Percentiles rank a stretch among this genome's conserved stretches.
phyloP scores from a whole-genome alignment of 2,888 invertebrate genomes.

The Rhaphigaster nebulosa region DNA sequence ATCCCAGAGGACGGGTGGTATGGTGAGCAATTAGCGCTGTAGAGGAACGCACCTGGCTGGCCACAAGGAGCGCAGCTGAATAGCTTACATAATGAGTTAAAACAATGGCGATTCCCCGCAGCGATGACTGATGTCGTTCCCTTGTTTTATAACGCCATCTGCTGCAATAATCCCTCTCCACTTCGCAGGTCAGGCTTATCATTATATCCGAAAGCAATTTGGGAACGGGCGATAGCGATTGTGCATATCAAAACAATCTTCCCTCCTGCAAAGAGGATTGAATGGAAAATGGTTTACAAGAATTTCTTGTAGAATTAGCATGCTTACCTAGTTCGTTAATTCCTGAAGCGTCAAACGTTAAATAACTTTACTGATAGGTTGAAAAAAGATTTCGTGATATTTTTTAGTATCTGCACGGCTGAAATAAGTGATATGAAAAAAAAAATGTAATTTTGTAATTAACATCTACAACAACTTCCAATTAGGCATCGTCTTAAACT shows the following conservation, averaged over 20 bases:
- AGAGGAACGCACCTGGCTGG: neutral
- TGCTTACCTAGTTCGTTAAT: neutral
- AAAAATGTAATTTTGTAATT: too few relatives aligned
- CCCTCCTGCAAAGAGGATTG: neutral
- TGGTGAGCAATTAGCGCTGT: neutral
- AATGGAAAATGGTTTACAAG: neutral
- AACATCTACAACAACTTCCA: too few relatives aligned
- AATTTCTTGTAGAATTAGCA: neutral
- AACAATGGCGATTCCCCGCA: neutral
- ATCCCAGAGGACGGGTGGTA: neutral
- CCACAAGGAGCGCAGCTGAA: constrained; percentile 9
- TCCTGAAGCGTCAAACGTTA: too few relatives aligned
- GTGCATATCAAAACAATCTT: neutral
- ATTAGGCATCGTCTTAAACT: too few relatives aligned
- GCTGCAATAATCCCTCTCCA: neutral
- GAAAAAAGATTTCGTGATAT: too few relatives aligned
- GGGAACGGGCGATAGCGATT: neutral
- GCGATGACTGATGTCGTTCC: neutral
- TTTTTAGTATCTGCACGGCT: too few relatives aligned
- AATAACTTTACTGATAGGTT: too few relatives aligned
- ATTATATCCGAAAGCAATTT: neutral
- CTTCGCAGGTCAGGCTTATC: neutral
- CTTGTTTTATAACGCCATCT: constrained; percentile 8
- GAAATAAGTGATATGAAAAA: too few relatives aligned
- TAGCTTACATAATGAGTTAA: constrained; percentile 9